A percentile compares a stretch with the other conserved stretches of the same genome.
Conservation (phyloP, 92 coral and sea anemone genomes). For the Zoanthus gigantus region DNA sequence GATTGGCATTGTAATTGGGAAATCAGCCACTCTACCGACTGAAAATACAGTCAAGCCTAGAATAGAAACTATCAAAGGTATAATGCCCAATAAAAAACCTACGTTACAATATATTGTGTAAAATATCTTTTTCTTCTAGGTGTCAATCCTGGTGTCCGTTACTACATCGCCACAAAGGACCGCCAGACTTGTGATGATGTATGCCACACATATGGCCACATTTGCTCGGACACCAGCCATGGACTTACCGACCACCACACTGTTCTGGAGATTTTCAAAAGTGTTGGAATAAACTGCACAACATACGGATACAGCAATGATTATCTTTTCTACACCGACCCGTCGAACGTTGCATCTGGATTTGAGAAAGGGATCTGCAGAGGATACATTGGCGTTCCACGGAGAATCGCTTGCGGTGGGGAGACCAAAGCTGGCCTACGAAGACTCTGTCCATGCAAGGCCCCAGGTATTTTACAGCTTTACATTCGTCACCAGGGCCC, state of each 20-base stretch:
- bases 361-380: conserved; percentile 47
- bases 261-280: conserved; percentile 10
- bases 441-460: conserved; percentile 44
- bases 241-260: conserved; percentile 11
- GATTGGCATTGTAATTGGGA: no score
- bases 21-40: no score
- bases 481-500: no score
- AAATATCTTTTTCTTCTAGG: neutral
- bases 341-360: conserved; percentile 24
- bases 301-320: conserved; percentile 39
- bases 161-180: conserved; percentile 21
- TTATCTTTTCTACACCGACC: conserved; percentile 43
- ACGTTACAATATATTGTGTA: no score
- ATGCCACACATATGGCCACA: conserved; percentile 13
- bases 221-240: conserved; percentile 27
- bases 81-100: no score
- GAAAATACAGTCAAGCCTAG: no score
- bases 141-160: conserved; percentile 21
- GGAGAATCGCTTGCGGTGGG: conserved; percentile 35
- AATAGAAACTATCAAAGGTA: no score
- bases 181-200: conserved; percentile 42
- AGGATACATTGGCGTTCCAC: conserved; percentile 17
- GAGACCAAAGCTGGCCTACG: conserved; percentile 34
- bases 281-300: conserved; percentile 24
- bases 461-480: conserved; percentile 14